These are phyloP conservation scores for Tychaedon coryphoeus DNA, from an alignment of 2,113 vertebrate species.

Conservation along the genomic window DNA sequence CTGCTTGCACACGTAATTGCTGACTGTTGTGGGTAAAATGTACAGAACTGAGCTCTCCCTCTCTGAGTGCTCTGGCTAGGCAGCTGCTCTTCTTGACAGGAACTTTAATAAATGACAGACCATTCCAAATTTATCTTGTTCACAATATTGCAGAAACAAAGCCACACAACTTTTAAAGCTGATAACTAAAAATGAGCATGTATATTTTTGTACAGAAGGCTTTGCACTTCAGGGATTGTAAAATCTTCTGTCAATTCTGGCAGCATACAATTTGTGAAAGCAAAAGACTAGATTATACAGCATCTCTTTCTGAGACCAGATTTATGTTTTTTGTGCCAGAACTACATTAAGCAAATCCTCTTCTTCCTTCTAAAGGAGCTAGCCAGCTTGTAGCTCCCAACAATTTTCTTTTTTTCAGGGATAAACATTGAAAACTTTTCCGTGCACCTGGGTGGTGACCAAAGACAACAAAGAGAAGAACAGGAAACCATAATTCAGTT, in stretches of 20 bases:
- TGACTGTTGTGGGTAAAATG: background rate
- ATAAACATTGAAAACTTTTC: constrained; percentile 60
- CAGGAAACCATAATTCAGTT: constrained; percentile 54
- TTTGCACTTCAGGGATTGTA: background rate
- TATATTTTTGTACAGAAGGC: constrained; percentile 6
- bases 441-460: constrained; percentile 55
- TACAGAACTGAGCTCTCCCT: background rate
- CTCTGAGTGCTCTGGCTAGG: background rate
- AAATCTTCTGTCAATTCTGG: constrained; percentile 33
- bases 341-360: constrained; percentile 51
- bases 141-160: background rate
- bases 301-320: background rate
- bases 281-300: background rate
- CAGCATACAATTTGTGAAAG: background rate
- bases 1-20: background rate
- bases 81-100: background rate
- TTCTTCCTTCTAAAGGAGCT: constrained; percentile 50
- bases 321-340: constrained; percentile 55
- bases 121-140: constrained; percentile 6
- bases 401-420: constrained; percentile 30
- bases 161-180: background rate
- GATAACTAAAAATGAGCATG: background rate
- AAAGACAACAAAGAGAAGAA: constrained; percentile 55
- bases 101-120: constrained; percentile 4
- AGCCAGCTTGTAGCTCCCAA: background rate